Evolutionary conservation across 2,888 invertebrate species (phyloP), one percentile per base, ranked within the genome.

Genomic region (Orchesellides sinensis): DNA sequence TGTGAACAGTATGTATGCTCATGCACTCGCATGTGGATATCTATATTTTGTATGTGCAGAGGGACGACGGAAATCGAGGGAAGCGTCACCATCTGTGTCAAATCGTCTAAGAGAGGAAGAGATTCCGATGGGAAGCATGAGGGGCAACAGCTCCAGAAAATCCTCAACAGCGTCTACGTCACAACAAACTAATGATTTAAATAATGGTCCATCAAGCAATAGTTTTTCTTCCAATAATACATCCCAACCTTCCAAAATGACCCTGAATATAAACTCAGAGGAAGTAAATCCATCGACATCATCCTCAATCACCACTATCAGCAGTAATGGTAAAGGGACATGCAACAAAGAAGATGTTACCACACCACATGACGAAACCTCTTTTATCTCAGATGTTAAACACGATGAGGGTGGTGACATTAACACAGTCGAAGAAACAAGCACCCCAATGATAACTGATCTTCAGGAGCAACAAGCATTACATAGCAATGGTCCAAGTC

Each of bases 331-430:
- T 66, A 35, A 32, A 32, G 56, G 27, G 59, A 45, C 68, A 23
- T 32, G 19, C 21, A 78, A 59, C 61, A 79, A 81, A 66, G 80
- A 80, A 19, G 81, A 81, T 40, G 84, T 83, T 4, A 86, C 86
- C n/a, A 85, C 86, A 25, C 87, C 86, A 1, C 87, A 86, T 52
- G 68, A 83, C 4, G 87, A 87, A 84, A 87, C 87, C 4, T 87
- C 87, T 1, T 87, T 87, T 47, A 86, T 85, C 52, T 81, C 81
- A 6, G 81, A 81, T 45, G 52, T 68, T 35, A 47, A 83, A 25
- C 45, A 72, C 35, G 63, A 45, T 63, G 45, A 56, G 14, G 66
- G 32, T 40, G 47, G 45, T 21, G 59, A 66, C 35, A 59, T 35
- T 47, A 79, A 65, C 54, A 78, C 59, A 10, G 27, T 56, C 17